Evolutionary conservation across 2,113 vertebrate genomes (phyloP), one percentile per base, ranked within the genome.

Genomic region (Apodemus sylvaticus): DNA sequence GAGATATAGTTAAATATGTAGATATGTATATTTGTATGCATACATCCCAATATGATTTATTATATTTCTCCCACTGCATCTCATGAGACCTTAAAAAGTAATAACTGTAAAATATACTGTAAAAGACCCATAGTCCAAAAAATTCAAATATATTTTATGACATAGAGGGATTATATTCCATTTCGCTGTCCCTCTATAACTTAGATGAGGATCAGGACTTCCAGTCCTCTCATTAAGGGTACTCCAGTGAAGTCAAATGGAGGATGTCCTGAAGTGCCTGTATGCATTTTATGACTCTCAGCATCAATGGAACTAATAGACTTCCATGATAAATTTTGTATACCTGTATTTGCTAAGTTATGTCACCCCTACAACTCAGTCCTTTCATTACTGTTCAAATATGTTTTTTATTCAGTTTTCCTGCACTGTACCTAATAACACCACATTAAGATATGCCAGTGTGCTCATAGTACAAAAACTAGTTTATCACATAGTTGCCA

Each of bases 131-230:
- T 45, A 4, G 45, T 36, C 3, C 12, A 14, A 39, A 29, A 7
- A 68, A 39, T 64, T 2, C 3, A 55, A 76, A 36, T 82, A 36
- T 64, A 16, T 3, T 20, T 73, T 2, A 48, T 48, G 39, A 39
- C n/a, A 7, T 2, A n/a, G 34, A 81, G 1, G 1, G 0, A 36
- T 17, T 0, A 26, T 8, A 9, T 42, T 55, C 36, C 66, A 73
- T 22, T 91, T 91, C 51, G 4, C 11, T 62, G 4, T 26, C 3
- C 8, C 12, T 39, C 7, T 14, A 17, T 26, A 53, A 7, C 12
- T 1, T 20, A 29, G 14, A 12, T 55, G 55, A 81, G 34, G 48
- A 7, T 10, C 24, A 60, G 2, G 0, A 24, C 11, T 71, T 73
- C 17, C 42, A 9, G 45, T 58, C 20, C 20, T 53, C 24, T 17